These are phyloP conservation scores for Arrhopalites spinosus DNA, from an alignment of 2,888 invertebrate species.

Conservation along the genomic window DNA sequence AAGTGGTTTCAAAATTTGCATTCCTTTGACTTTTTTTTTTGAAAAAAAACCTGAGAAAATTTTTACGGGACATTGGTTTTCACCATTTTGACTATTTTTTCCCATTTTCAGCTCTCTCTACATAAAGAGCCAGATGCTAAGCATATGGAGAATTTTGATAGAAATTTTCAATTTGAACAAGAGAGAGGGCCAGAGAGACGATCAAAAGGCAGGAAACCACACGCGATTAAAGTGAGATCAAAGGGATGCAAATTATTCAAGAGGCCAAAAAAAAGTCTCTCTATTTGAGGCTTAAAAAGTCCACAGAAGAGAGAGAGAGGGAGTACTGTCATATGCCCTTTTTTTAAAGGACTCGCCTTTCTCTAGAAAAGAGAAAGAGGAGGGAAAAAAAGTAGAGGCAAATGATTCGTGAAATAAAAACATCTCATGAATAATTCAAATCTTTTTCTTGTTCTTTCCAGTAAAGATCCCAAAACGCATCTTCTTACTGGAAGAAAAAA, in stretches of 20 bases:
- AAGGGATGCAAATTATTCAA: conserved; percentile 55
- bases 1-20: conserved; percentile 13
- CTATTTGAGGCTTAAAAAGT: not conserved
- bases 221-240: conserved; percentile 55
- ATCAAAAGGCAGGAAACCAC: conserved; percentile 53
- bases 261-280: conserved; percentile 42
- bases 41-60: not conserved
- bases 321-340: not conserved
- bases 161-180: conserved; percentile 31
- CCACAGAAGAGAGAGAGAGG: too few species aligned
- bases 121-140: not conserved
- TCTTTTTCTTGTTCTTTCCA: not conserved
- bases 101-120: too few species aligned
- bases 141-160: not conserved
- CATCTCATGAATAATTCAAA: conserved; percentile 55
- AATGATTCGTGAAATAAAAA: conserved; percentile 56
- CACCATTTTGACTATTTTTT: too few species aligned
- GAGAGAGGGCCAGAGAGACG: conserved; percentile 43
- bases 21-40: conserved; percentile 2
- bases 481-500: too few species aligned
- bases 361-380: not conserved
- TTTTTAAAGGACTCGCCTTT: conserved; percentile 19
- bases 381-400: conserved; percentile 22
- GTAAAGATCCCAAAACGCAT: not conserved
- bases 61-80: not conserved